Evolutionary conservation across 2,113 vertebrate genomes (phyloP), one percentile per base, ranked within the genome.

Genomic region (Coracopsis vasa): DNA sequence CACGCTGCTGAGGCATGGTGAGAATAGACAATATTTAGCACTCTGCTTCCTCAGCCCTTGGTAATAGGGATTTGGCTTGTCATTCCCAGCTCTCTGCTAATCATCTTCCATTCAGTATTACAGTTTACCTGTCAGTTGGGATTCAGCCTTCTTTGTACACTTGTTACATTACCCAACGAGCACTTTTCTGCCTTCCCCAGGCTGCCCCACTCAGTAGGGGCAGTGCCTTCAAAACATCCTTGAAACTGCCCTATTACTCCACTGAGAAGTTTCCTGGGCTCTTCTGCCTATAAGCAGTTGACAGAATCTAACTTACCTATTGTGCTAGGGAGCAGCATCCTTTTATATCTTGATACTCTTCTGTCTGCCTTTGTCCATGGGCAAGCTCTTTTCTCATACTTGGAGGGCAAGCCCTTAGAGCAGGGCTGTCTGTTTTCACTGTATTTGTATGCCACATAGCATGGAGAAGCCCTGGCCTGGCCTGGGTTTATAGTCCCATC

Each of bases 91-190:
- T 60, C 53, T 44, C 45, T 83, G 33, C 72, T 48, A 4, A 28
- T 84, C 16, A 13, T 60, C 48, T 33, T 80, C 6, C 28, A 7
- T 25, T 70, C 24, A 31, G 21, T 31, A 16, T 86, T 83, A 47
- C 44, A 42, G 15, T 35, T 18, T 37, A 4, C 37, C 29, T 27
- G 45, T 64, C 44, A 69, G 18, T 3, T 94, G 45, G 61, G n/a
- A 18, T 75, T 86, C 80, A 80, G 33, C 56, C 51, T 80, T 12
- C 10, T 61, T 79, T 75, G 39, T 62, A 62, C 14, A 21, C 28
- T 71, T 2, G 0, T 28, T 44, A 10, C 2, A 0, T 53, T 74
- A 51, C 12, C 28, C 28, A 25, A 1, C 33, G 31, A 67, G 24
- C 28, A 17, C 8, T 71, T 80, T 1, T 10, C 2, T 29, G 5